These are phyloP conservation scores for Graptemys geographica DNA, from an alignment of 2,797 vertebrate species.

Conservation along the genomic window DNA sequence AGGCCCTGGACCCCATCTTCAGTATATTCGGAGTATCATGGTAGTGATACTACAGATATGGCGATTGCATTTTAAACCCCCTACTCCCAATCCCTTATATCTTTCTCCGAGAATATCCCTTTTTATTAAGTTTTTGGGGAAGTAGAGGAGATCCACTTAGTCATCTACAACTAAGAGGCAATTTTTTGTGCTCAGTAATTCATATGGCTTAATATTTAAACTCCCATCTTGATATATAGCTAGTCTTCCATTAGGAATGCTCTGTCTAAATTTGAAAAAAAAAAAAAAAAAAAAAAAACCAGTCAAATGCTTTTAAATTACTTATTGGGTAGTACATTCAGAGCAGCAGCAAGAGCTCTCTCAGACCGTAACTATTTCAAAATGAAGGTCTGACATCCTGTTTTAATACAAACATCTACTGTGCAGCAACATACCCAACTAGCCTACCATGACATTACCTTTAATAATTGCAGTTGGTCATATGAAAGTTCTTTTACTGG, in stretches of 20 bases:
- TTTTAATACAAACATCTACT: not conserved
- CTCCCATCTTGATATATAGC: not conserved
- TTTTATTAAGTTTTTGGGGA: not conserved
- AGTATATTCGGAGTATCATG: not conserved
- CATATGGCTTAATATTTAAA: not conserved
- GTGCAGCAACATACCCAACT: not conserved
- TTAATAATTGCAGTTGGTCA: constrained; percentile 95
- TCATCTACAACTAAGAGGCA: not conserved
- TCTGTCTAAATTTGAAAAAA: not conserved
- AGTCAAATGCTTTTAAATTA: not conserved
- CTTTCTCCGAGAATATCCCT: not conserved
- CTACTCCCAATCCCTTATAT: not conserved
- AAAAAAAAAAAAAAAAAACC: not conserved
- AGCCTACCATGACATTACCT: constrained; percentile 82
- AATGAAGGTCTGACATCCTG: not conserved
- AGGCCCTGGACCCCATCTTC: not conserved
- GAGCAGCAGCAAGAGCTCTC: not conserved
- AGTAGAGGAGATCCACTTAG: not conserved
- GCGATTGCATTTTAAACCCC: not conserved
- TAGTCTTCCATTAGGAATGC: not conserved
- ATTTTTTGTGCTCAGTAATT: not conserved
- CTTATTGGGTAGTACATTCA: not conserved
- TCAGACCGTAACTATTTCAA: not conserved
- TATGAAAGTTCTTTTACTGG: constrained; percentile 97
- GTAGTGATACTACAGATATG: not conserved